Evolutionary conservation across 2,888 invertebrate species (phyloP).

Genomic region (Patella ulyssiponensis): DNA sequence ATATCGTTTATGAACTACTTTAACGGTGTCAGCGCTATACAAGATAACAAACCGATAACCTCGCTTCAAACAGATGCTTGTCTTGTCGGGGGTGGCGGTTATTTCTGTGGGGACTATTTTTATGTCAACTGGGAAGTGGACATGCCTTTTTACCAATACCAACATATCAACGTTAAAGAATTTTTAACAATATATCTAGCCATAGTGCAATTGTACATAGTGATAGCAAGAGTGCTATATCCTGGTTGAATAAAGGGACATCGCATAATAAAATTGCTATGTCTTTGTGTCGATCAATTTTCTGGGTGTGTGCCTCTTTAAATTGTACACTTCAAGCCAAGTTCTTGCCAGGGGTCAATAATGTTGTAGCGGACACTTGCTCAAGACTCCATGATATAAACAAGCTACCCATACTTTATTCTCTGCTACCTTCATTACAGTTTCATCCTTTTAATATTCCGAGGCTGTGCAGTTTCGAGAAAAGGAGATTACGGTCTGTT

Average conservation of each 20-base stretch:
- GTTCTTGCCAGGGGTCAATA: neutral
- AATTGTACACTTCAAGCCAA: neutral
- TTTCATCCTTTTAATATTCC: neutral
- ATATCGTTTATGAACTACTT: neutral
- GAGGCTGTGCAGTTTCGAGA: neutral
- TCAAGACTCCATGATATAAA: neutral
- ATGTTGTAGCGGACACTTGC: neutral
- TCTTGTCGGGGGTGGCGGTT: neutral
- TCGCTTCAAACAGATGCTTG: neutral
- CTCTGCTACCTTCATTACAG: neutral
- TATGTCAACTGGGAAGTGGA: neutral
- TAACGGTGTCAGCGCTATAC: neutral
- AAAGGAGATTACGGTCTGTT: neutral
- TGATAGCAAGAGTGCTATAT: neutral
- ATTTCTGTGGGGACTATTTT: neutral
- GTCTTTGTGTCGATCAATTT: neutral
- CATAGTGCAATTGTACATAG: neutral
- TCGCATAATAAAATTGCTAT: neutral
- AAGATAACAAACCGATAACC: neutral
- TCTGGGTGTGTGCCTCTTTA: neutral
- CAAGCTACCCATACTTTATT: neutral
- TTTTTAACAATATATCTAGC: neutral
- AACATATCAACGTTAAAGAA: neutral
- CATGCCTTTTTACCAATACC: no score
- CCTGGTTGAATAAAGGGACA: neutral